These are phyloP conservation scores for Guaruba guarouba DNA, from an alignment of 2,113 vertebrate species.

Conservation along the genomic window DNA sequence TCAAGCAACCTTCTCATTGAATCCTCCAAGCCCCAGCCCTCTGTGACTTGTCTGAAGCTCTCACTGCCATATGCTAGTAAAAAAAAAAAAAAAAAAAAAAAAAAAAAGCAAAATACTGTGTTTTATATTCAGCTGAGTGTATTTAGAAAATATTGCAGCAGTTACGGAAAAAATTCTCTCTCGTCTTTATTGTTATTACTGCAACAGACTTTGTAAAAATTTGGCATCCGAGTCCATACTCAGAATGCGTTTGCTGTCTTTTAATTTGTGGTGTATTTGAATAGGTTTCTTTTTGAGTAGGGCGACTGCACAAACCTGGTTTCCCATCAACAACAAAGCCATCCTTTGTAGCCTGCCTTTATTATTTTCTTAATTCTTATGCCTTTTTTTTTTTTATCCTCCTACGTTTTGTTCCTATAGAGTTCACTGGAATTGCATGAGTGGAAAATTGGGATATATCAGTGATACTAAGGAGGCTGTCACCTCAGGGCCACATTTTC, in stretches of 20 bases:
- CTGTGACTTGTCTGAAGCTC: not conserved
- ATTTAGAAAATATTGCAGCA: slow-evolving; percentile 4
- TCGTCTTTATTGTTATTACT: not conserved
- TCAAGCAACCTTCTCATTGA: not conserved
- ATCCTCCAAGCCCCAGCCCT: not conserved
- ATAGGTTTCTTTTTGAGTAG: not conserved
- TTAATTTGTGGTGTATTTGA: not conserved
- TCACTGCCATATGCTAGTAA: not conserved
- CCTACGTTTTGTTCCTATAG: not conserved
- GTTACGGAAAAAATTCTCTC: not conserved
- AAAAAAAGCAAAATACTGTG: not conserved
- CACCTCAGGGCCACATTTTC: not conserved
- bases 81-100: not conserved
- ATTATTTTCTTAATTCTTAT: not conserved
- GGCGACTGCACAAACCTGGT: not conserved
- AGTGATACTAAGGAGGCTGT: not conserved
- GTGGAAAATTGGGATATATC: not conserved
- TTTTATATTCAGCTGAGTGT: not conserved
- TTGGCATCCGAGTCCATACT: not conserved
- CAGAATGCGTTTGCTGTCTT: not conserved
- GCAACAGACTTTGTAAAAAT: not conserved
- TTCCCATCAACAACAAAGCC: not conserved
- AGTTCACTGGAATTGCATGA: not conserved
- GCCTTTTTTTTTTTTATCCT: not conserved
- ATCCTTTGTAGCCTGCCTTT: not conserved